phyloP scores from a whole-genome alignment of 2,888 invertebrate genomes.

The Ophion ellenae region DNA sequence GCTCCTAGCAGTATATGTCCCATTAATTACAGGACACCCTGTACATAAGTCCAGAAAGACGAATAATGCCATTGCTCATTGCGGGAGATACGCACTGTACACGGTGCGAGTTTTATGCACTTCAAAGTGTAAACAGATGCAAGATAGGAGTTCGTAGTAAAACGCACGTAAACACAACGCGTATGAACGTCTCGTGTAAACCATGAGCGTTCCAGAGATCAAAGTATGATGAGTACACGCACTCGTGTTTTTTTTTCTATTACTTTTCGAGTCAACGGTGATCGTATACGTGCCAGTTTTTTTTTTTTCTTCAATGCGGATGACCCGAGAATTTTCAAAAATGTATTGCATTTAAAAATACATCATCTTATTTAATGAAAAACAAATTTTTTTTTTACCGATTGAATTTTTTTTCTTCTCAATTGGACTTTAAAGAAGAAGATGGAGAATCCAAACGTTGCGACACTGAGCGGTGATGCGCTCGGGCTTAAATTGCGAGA shows the following conservation, averaged over 20 bases:
- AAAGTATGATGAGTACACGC: slow-evolving; percentile 20
- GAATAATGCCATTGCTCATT: slow-evolving; percentile 4
- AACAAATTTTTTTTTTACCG: no score
- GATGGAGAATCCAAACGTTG: no score
- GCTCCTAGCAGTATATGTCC: no score
- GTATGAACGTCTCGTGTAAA: slow-evolving; percentile 6
- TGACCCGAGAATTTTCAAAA: no score
- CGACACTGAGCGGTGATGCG: no score
- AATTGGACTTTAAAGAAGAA: no score
- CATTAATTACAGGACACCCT: not conserved
- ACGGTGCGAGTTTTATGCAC: slow-evolving; percentile 25
- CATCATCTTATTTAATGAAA: no score
- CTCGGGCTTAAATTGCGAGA: no score
- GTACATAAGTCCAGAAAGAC: not conserved
- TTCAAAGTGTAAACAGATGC: slow-evolving; percentile 54
- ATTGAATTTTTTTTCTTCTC: no score
- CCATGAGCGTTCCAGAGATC: slow-evolving; percentile 29
- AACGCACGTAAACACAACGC: slow-evolving; percentile 31
- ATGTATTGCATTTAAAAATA: no score
- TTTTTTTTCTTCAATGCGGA: not conserved
- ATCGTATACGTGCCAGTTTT: not conserved
- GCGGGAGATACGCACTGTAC: not conserved
- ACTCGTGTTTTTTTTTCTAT: not conserved
- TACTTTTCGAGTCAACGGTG: no score
- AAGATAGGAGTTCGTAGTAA: slow-evolving; percentile 58